These are phyloP conservation scores for Acleris laterana DNA, from an alignment of 2,888 invertebrate genomes.

Conservation along the genomic window DNA sequence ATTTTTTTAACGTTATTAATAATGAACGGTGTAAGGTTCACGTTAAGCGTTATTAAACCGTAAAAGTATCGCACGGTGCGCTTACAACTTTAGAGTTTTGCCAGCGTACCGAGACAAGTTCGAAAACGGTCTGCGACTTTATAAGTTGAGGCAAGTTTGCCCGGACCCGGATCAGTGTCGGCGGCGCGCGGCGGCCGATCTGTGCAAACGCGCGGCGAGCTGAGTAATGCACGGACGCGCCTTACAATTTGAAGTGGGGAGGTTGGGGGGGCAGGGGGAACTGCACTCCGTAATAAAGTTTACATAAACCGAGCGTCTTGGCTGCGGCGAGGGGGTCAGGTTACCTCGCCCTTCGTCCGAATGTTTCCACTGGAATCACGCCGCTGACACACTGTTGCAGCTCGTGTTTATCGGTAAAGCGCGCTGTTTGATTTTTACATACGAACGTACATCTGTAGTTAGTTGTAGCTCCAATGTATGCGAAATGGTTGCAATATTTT, in stretches of 20 bases:
- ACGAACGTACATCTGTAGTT: constrained; percentile 54
- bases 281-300: constrained; percentile 80
- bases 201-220: constrained; percentile 77
- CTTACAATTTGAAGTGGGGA: constrained; percentile 66
- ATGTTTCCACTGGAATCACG: constrained; percentile 80
- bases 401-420: constrained; percentile 71
- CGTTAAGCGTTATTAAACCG: background rate
- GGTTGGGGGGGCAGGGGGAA: constrained; percentile 54
- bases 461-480: constrained; percentile 5
- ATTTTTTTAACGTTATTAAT: too few relatives aligned
- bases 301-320: constrained; percentile 76
- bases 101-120: constrained; percentile 42
- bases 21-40: too few relatives aligned
- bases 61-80: constrained; percentile 3
- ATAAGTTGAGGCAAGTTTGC: constrained; percentile 67
- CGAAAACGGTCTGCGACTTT: constrained; percentile 60
- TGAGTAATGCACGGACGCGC: constrained; percentile 77
- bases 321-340: constrained; percentile 64
- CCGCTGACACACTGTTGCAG: constrained; percentile 72
- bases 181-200: constrained; percentile 76
- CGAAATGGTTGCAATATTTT: background rate
- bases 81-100: constrained; percentile 9
- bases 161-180: constrained; percentile 69
- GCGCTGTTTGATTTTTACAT: constrained; percentile 68
- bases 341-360: constrained; percentile 67